A percentile compares a stretch with the other conserved stretches of the same genome.
Conservation (phyloP, 1,140 invertebrate species). For the Drosophila burlai region DNA sequence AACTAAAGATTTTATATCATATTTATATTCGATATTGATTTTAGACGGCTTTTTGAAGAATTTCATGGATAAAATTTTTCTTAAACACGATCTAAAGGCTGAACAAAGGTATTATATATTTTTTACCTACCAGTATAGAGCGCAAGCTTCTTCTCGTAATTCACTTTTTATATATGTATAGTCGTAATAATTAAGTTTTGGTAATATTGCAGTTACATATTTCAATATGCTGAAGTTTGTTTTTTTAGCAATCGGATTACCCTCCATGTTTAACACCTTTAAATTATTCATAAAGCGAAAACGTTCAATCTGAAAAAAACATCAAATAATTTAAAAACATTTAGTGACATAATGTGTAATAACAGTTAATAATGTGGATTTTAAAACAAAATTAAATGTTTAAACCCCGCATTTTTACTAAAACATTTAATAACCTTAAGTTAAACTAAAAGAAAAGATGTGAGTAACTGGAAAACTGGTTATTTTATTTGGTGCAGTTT, state of each 20-base stretch:
- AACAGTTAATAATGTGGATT: no score
- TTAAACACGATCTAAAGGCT: neutral
- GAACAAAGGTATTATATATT: neutral
- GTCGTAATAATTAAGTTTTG: slow-evolving; percentile 10
- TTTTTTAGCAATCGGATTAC: slow-evolving; percentile 6
- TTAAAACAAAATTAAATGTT: no score
- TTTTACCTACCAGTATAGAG: neutral
- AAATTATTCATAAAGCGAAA: slow-evolving; percentile 9
- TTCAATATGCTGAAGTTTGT: neutral
- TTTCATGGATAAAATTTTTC: neutral
- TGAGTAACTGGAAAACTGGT: no score
- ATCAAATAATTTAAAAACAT: neutral
- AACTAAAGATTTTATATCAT: no score
- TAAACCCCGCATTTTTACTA: no score
- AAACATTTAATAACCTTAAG: no score
- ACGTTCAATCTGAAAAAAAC: slow-evolving; percentile 3
- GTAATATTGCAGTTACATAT: slow-evolving; percentile 3
- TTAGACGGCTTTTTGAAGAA: no score
- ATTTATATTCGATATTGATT: no score
- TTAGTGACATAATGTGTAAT: no score
- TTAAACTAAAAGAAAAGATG: no score
- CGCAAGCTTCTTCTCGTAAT: neutral
- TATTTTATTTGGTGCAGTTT: no score
- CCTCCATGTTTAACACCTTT: slow-evolving; percentile 5
- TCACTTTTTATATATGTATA: slow-evolving; percentile 14